phyloP scores from a whole-genome alignment of 1,140 invertebrate genomes.

The Polypedilum pembai region DNA sequence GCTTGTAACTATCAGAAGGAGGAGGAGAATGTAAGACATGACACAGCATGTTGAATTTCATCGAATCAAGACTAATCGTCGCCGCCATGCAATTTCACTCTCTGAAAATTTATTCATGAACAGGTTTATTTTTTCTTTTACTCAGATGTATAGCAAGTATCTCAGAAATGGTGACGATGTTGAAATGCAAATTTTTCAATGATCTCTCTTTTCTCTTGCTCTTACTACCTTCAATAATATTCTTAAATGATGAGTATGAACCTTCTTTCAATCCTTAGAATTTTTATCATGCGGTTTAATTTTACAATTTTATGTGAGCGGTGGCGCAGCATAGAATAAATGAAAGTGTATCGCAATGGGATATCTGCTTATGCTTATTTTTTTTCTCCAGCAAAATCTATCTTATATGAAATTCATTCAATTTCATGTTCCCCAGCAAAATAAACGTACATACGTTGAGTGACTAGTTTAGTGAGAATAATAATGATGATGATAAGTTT shows the following conservation, averaged over 20 bases:
- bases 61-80: conserved; percentile 9
- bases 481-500: conserved; percentile 5
- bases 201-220: neutral
- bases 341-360: neutral
- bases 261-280: neutral
- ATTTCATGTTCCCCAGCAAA: neutral
- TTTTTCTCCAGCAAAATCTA: neutral
- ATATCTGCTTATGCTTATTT: neutral
- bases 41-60: neutral
- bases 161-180: neutral
- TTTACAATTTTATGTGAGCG: neutral
- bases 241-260: neutral
- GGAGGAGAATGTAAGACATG: neutral
- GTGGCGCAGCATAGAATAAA: neutral
- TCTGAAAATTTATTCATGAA: conserved; percentile 7
- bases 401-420: neutral
- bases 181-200: neutral
- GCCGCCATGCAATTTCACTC: neutral
- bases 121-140: neutral
- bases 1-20: neutral
- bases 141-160: neutral
- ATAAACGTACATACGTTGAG: too few species aligned
- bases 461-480: neutral
- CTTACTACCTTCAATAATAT: too few species aligned
- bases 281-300: neutral